Conservation (phyloP, 2,888 invertebrate species). For the Acanthosepion pharaonis region DNA sequence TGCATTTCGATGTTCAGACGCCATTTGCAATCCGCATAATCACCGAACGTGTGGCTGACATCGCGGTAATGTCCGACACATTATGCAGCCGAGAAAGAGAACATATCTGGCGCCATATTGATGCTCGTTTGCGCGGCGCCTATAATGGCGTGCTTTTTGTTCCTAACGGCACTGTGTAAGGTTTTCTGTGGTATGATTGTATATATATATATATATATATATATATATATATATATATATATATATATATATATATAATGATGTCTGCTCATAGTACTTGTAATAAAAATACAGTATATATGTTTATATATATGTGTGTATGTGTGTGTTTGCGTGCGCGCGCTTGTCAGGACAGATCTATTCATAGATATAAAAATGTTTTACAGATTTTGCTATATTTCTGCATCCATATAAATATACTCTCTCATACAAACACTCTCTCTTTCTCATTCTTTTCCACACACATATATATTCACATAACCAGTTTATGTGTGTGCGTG, state of each 20-base stretch:
- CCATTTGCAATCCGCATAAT: conserved; percentile 16
- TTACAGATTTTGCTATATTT: too few relatives aligned
- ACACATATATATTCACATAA: too few relatives aligned
- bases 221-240: background rate
- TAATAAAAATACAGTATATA: background rate
- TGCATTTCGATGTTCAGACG: conserved; percentile 11
- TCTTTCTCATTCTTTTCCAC: too few relatives aligned
- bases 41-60: background rate
- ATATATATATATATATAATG: too few relatives aligned
- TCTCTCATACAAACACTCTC: too few relatives aligned
- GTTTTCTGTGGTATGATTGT: background rate
- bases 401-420: too few relatives aligned
- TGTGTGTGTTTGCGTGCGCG: background rate
- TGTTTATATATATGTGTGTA: background rate
- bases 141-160: background rate
- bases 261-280: too few relatives aligned
- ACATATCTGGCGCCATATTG: conserved; percentile 18
- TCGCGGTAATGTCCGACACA: conserved; percentile 13
- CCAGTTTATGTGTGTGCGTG: too few relatives aligned
- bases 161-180: background rate
- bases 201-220: background rate
- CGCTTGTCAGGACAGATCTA: too few relatives aligned
- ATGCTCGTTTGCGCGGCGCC: background rate
- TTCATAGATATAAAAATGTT: too few relatives aligned
- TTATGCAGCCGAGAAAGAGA: background rate